Evolutionary conservation across 2,797 vertebrate species (phyloP), one percentile per base, ranked within the genome.

Genomic region (Petrocephalus sullivani): DNA sequence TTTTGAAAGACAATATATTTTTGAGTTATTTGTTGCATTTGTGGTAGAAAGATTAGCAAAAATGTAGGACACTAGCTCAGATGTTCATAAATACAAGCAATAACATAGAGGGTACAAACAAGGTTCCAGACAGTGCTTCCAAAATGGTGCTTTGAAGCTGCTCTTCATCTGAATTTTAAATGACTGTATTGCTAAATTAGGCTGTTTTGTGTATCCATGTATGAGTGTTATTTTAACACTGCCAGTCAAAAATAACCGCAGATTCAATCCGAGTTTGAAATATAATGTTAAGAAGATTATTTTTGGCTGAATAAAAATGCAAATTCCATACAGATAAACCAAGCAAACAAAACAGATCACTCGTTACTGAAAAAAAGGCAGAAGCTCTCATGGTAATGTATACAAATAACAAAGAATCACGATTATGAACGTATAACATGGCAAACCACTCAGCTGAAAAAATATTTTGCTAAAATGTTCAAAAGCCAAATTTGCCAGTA

Each of bases 131-230:
- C 33, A 37, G 16, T 28, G n/a, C 46, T 58, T 86, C 84, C 54
- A 86, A 28, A 54, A 28, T 54, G 0, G 19, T 85, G 41, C 60
- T 51, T 71, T 67, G 64, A 67, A 87, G 86, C 61, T 64, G n/a
- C 9, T 33, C 61, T 87, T 33, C 64, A 87, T 71, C 33, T 56
- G 21, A 81, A 87, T 78, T 81, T 81, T 87, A 87, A n/a, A 57
- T 87, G 33, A 87, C 61, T 81, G 85, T 49, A 64, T 58, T 4
- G 16, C 19, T 78, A 87, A 56, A 87, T 58, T 33, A 81, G 53
- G 87, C 21, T 75, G 51, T 53, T 87, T 87, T 28, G 21, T 56
- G 23, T 85, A 37, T 58, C 53, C 51, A 57, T 57, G 28, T 86
- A 46, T n/a, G 54, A 41, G 51, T 85, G 41, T 61, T 61, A 60